These are phyloP conservation scores for Apamea sordens DNA, from an alignment of 2,888 invertebrate species.

Conservation along the genomic window DNA sequence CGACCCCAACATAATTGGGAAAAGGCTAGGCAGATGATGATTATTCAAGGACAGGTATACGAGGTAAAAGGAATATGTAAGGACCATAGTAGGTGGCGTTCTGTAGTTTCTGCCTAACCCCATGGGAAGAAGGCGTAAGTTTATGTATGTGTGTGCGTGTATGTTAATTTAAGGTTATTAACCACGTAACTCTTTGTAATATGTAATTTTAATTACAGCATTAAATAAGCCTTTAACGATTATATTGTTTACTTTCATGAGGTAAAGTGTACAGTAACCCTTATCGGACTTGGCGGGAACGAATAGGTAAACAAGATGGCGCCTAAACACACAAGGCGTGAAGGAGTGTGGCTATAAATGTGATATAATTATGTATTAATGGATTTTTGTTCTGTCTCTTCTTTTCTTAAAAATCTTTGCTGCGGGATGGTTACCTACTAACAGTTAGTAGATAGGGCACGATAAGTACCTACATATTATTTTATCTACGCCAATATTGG, in stretches of 20 bases:
- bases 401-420: neutral
- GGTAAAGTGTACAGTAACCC: constrained; percentile 21
- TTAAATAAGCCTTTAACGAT: constrained; percentile 42
- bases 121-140: neutral
- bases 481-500: neutral
- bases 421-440: neutral
- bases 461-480: neutral
- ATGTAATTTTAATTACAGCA: constrained; percentile 33
- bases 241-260: constrained; percentile 44
- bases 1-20: no score
- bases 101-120: neutral
- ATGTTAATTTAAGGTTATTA: neutral
- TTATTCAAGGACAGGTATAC: no score
- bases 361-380: constrained; percentile 4
- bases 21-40: no score
- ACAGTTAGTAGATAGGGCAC: neutral
- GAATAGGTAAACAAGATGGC: constrained; percentile 49
- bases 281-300: constrained; percentile 38
- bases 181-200: neutral
- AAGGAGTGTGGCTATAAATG: constrained; percentile 33
- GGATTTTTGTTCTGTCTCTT: neutral
- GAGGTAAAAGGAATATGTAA: neutral
- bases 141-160: neutral
- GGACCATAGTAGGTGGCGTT: neutral
- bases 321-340: constrained; percentile 44